These are phyloP conservation scores for Thaumetopoea pityocampa DNA, from an alignment of 1,140 invertebrate genomes.

Conservation along the genomic window DNA sequence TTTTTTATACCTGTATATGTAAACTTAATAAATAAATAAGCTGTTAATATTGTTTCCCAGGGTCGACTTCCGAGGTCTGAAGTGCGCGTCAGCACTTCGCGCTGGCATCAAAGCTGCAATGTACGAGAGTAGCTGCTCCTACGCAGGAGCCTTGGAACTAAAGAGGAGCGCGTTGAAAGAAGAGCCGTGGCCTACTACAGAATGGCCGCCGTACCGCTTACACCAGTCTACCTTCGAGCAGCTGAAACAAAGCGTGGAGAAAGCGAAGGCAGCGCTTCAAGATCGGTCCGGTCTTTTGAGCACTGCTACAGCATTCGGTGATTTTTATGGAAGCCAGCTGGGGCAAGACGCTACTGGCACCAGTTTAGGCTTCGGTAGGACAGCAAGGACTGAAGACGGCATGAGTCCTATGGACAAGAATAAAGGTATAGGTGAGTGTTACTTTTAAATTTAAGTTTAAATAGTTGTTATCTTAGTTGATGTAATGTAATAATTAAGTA, in stretches of 20 bases:
- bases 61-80: constrained; percentile 60
- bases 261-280: constrained; percentile 89
- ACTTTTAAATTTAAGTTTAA: background rate
- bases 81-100: constrained; percentile 57
- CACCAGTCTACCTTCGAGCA: constrained; percentile 90
- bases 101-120: constrained; percentile 74
- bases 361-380: constrained; percentile 50
- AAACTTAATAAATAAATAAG: too few relatives aligned
- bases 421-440: constrained; percentile 61
- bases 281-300: constrained; percentile 73
- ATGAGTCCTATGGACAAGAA: constrained; percentile 64
- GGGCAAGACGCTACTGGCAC: constrained; percentile 48
- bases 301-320: constrained; percentile 77
- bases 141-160: constrained; percentile 89
- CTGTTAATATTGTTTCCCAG: too few relatives aligned
- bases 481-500: too few relatives aligned
- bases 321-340: constrained; percentile 75
- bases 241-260: constrained; percentile 91
- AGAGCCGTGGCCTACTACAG: constrained; percentile 78
- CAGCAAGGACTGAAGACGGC: constrained; percentile 52
- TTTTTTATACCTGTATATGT: too few relatives aligned
- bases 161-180: constrained; percentile 83
- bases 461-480: background rate
- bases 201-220: constrained; percentile 85
- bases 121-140: constrained; percentile 94